Evolutionary conservation across 2,797 vertebrate genomes (phyloP), one percentile per base, ranked within the genome.

Genomic region (Corythornis leucogaster): DNA sequence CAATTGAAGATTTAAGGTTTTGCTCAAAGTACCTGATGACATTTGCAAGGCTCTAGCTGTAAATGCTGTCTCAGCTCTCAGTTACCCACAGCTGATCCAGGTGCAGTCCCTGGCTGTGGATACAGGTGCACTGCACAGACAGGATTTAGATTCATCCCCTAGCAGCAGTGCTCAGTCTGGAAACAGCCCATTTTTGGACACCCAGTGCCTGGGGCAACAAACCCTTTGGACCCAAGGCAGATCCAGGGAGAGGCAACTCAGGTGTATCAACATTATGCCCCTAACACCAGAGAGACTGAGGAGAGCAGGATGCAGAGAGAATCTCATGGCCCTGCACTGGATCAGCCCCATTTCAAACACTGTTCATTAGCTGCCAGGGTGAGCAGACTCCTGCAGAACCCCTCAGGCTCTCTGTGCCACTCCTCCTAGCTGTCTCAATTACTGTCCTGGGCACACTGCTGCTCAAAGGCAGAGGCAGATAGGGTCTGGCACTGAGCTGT

Each of bases 401-500:
- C 95, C 92, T 93, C 68, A 57, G 92, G 93, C 92, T 89, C 50
- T 82, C 75, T 1, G 2, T 7, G 4, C 63, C 71, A 46, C 42
- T 57, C 75, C 86, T 85, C 86, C 84, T 16, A 64, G 88, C 84
- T 81, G 84, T 46, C 81, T 70, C 74, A 93, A 90, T 94, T 88
- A 81, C 80, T 76, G 55, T 73, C 55, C 70, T 66, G 68, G 57
- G 78, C 93, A 67, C 5, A 2, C 35, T 17, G 11, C 83, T 79
- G 90, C 95, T 96, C 83, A 88, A 55, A 84, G 7, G 28, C 59
- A 67, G 70, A 92, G 51, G 31, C 12, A 94, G 85, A 95, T 91
- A 78, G 35, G n/a, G 22, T 90, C 68, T 95, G 94, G 94, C 92
- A 90, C 71, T 87, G 86, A 91, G 85, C 92, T 90, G 86, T 50